Evolutionary conservation across 2,113 vertebrate species (phyloP).

Genomic region (Dissostichus mawsoni): DNA sequence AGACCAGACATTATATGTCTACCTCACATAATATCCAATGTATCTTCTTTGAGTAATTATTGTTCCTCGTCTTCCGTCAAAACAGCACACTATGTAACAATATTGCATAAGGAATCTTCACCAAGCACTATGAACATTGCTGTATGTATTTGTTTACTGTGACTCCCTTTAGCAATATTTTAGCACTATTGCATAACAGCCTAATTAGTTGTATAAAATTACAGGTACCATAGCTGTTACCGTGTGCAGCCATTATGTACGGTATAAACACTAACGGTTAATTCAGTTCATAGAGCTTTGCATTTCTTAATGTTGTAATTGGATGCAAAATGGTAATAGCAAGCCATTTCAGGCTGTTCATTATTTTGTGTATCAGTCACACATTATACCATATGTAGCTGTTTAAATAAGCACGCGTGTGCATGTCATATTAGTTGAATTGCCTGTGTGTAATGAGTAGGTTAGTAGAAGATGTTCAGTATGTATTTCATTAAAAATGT

Average conservation of each 20-base stretch:
- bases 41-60: neutral
- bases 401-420: constrained; percentile 6
- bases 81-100: neutral
- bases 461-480: neutral
- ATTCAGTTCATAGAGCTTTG: constrained; percentile 11
- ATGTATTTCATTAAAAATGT: constrained; percentile 12
- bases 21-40: constrained; percentile 19
- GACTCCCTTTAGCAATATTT: neutral
- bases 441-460: constrained; percentile 22
- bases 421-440: constrained; percentile 10
- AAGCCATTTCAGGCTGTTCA: neutral
- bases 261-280: neutral
- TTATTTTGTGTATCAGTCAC: constrained; percentile 2
- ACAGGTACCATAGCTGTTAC: constrained; percentile 5
- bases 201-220: constrained; percentile 26
- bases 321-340: constrained; percentile 18
- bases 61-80: constrained; percentile 1
- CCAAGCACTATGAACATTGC: neutral
- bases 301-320: constrained; percentile 19
- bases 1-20: constrained; percentile 26
- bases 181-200: neutral
- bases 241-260: neutral
- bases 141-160: neutral
- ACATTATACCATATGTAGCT: neutral
- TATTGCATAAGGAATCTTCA: neutral